Conservation (phyloP, 2,888 invertebrate genomes). For the Latrodectus elegans region DNA sequence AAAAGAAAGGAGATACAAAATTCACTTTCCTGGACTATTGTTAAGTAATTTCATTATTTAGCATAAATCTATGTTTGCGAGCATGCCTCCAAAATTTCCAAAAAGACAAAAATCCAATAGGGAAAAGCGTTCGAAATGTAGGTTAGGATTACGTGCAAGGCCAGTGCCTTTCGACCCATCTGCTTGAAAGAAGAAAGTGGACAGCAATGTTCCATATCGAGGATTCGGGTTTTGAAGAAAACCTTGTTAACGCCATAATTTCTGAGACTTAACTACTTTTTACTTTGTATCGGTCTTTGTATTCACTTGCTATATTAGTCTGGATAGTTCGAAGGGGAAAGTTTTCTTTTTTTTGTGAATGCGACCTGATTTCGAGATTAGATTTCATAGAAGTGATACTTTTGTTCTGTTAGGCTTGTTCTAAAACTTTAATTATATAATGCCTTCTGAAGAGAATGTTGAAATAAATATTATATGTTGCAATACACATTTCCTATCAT, state of each 20-base stretch:
- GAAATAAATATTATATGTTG: too few species aligned
- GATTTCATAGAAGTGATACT: background rate
- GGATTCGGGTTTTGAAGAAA: background rate
- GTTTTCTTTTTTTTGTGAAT: background rate
- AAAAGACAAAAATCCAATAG: slow-evolving; percentile 7
- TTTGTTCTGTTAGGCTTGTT: background rate
- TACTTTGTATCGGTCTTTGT: background rate
- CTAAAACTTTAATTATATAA: too few species aligned
- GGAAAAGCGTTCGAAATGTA: slow-evolving; percentile 36
- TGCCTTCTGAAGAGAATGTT: too few species aligned
- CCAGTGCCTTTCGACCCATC: slow-evolving; percentile 42
- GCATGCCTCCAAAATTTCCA: background rate
- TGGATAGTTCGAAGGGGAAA: background rate
- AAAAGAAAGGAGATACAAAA: too few species aligned
- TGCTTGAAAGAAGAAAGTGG: slow-evolving; percentile 12
- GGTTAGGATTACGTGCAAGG: slow-evolving; percentile 33
- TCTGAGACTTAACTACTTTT: background rate
- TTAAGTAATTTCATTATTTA: background rate
- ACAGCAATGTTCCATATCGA: slow-evolving; percentile 9
- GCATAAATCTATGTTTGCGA: background rate
- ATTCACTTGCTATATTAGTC: background rate
- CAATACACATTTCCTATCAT: too few species aligned
- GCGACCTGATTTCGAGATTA: slow-evolving; percentile 1
- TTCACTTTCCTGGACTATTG: too few species aligned
- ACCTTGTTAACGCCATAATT: background rate